These are phyloP conservation scores for Silurus asotus DNA, from an alignment of 2,113 vertebrate species.

Conservation along the genomic window DNA sequence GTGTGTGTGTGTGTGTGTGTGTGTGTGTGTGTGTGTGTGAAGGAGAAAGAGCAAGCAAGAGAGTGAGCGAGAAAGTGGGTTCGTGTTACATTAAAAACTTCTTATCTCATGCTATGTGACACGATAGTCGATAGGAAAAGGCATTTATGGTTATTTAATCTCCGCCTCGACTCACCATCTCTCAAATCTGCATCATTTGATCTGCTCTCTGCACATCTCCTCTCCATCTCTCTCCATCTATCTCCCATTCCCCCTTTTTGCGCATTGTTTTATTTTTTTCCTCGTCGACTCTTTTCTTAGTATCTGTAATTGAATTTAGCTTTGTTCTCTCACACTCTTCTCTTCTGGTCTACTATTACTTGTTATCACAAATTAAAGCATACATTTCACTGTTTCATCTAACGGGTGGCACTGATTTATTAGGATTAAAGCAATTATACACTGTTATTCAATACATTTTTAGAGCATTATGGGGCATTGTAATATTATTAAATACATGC, in stretches of 20 bases:
- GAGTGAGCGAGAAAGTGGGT: conserved; percentile 10
- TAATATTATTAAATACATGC: background rate
- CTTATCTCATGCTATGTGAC: conserved; percentile 55
- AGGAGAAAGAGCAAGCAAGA: background rate
- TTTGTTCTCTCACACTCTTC: conserved; percentile 29
- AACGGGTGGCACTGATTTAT: background rate
- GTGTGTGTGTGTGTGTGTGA: background rate
- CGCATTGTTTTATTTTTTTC: background rate
- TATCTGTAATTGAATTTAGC: conserved; percentile 32
- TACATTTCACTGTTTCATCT: background rate
- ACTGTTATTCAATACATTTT: background rate
- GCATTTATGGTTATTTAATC: conserved; percentile 56
- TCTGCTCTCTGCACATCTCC: conserved; percentile 52
- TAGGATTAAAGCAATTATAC: background rate
- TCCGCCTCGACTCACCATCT: conserved; percentile 41
- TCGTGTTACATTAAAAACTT: conserved; percentile 52
- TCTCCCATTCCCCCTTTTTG: background rate
- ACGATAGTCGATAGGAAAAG: conserved; percentile 54
- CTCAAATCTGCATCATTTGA: conserved; percentile 59
- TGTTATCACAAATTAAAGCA: conserved; percentile 5
- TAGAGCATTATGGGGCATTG: background rate
- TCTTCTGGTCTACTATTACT: conserved; percentile 14
- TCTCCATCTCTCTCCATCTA: conserved; percentile 35
- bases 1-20: background rate
- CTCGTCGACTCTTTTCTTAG: conserved; percentile 13